Base-by-base conservation (phyloP, 2,888 invertebrate species). In the Myopa testacea region DNA sequence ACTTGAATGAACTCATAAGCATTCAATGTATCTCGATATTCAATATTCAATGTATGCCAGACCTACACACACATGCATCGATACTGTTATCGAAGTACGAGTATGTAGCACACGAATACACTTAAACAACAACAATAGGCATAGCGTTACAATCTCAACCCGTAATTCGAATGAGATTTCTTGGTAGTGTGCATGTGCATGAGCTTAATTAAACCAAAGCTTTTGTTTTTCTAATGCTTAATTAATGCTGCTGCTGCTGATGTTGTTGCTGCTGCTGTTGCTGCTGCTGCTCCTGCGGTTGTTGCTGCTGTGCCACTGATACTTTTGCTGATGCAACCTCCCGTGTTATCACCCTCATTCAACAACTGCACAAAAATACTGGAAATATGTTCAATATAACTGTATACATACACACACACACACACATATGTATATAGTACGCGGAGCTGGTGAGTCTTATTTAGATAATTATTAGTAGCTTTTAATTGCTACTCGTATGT, bases 121-220 rank as follows among this genome's bases (percentile, higher is more conserved):
- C 45, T 45, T 45, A 6, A 45, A 45, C 45, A 45, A 6, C 45
- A 45, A 45, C 45, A 45, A 6, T 2, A 2, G 3, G 45, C 1
- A 45, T 8, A 45, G 45, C 45, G 45, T 45, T 8, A 45, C 45
- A 45, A 45, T 6, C 10, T 45, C 10, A 1, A 10, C 10, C 10
- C 10, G 55, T 55, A 55, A n/a, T 3, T 55, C 55, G 14, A 8
- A 14, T 55, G n/a, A 55, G 55, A 14, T 55, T 55, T 55, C n/a
- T 12, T 16, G 26, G 70, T 37, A 34, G 26, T 70, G 68, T 81
- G 80, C 81, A 81, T 81, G 80, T 60, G 78, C 77, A 78, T 81
- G 78, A 67, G 76, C 58, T 74, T 78, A 68, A 79, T 81, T 80
- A 80, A 78, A 78, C 72, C 67, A 78, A 78, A 75, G 69, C 69